Evolutionary conservation across 1,140 invertebrate species (phyloP), one percentile per base, ranked within the genome.

Genomic region (Drosophila prosaltans): DNA sequence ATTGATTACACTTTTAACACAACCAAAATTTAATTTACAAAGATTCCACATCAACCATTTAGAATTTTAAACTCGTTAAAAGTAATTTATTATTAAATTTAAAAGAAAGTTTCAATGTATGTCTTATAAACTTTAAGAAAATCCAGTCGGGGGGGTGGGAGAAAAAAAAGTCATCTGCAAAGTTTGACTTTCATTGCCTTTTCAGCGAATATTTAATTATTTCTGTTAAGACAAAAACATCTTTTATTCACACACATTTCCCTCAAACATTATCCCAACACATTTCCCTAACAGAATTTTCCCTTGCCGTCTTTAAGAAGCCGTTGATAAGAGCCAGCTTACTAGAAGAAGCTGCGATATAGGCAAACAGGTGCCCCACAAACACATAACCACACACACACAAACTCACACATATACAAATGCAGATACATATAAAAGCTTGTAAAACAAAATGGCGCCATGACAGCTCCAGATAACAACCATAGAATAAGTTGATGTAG

Each of bases 381-480:
- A 41, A 57, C 30, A 54, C 8, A 64, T 24, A 26, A 16, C 26
- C 3, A 16, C 8, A 40, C 6, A 30, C 40, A 24, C 21, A 48
- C 40, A 65, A 26, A 61, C 66, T 65, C 64, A 26, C 30, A 55
- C 26, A 45, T 28, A 45, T 26, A 57, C 45, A 54, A 26, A 60
- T 39, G 41, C 32, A 45, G 24, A 28, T 6, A 66, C 54, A 45
- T 36, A 61, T 51, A 11, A 3, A 51, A 26, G 8, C 43, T 10
- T 62, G 21, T 43, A 40, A 66, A 59, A 54, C 51, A 73, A 71
- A 78, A 72, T 74, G 71, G 65, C 81, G 74, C 65, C 82, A 74
- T 81, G 82, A 78, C 74, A 81, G 67, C 78, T 75, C 76, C 58
- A 86, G 71, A 86, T 86, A 86, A 85, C 74, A 69, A 70, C 68